Evolutionary conservation across 2,113 vertebrate genomes (phyloP), one percentile per base, ranked within the genome.

Genomic region (Phylloscopus trochilus): DNA sequence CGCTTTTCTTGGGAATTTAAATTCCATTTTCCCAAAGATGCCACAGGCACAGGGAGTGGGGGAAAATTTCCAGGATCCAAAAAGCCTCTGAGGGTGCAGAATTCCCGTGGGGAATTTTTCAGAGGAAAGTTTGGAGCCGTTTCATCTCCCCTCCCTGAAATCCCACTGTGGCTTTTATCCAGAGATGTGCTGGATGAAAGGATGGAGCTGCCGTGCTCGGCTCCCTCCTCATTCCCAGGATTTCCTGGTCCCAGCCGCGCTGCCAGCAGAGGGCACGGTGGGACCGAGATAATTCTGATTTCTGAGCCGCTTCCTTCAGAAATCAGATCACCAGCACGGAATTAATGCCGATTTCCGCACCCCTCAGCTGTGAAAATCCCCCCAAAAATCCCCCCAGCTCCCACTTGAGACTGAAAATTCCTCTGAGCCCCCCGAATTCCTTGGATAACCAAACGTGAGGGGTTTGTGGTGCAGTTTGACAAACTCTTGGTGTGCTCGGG

Each of bases 231-330:
- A 2, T 30, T 26, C 26, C 56, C 56, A 1, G 37, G 15, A 72
- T 72, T 72, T 83, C 67, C 55, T 6, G 35, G 4, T 67, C 49
- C 39, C 46, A 15, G 82, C 31, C 62, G 43, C 9, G 6, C 23
- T 86, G 78, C 92, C 96, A 87, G 62, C 88, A 97, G 97, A 88
- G 96, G 96, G 96, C 96, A 95, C 1, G 6, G 18, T 4, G 39
- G 44, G 21, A 92, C 83, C 79, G 10, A 6, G 1, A 6, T 43
- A 51, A 51, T 14, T 41, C 41, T 24, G 15, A 11, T 4, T 78
- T 46, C 21, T 35, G 21, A 83, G 35, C 55, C 3, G 0, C 13
- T 35, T 4, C 2, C 0, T 22, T 23, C n/a, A 3, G 28, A 46
- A n/a, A 33, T 4, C 13, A 3, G 18, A 16, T 0, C 11, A 0